Conservation (phyloP, 2,888 invertebrate genomes). For the Marronus borbonicus region DNA sequence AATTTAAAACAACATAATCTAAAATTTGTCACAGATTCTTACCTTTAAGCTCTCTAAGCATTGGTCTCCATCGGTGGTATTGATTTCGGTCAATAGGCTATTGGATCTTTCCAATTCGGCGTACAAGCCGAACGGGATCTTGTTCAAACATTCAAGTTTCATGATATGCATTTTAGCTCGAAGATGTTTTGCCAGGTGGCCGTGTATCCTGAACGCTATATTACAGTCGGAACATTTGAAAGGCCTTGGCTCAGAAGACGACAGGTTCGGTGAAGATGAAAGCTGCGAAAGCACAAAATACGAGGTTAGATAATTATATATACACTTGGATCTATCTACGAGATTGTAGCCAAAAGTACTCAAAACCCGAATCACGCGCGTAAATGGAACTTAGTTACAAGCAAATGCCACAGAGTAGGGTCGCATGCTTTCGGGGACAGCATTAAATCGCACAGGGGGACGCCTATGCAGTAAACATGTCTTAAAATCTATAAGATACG, state of each 20-base stretch:
- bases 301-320: no score
- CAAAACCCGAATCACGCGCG: no score
- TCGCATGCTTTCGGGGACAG: no score
- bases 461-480: no score
- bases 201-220: conserved; percentile 96
- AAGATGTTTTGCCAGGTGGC: conserved; percentile 96
- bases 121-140: conserved; percentile 94
- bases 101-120: conserved; percentile 94
- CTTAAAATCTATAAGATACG: no score
- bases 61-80: conserved; percentile 96
- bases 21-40: conserved; percentile 40
- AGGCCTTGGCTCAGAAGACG: conserved; percentile 93
- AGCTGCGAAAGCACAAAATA: conserved; percentile 61
- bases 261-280: conserved; percentile 76
- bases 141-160: conserved; percentile 92
- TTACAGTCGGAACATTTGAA: conserved; percentile 97
- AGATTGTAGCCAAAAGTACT: no score
- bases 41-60: conserved; percentile 90
- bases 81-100: conserved; percentile 92
- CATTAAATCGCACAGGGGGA: no score
- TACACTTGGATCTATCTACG: no score
- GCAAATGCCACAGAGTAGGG: no score
- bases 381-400: no score
- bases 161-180: conserved; percentile 97
- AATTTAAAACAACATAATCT: background rate